Conservation (phyloP, 2,888 invertebrate species). For the Drosophila bunnanda region DNA sequence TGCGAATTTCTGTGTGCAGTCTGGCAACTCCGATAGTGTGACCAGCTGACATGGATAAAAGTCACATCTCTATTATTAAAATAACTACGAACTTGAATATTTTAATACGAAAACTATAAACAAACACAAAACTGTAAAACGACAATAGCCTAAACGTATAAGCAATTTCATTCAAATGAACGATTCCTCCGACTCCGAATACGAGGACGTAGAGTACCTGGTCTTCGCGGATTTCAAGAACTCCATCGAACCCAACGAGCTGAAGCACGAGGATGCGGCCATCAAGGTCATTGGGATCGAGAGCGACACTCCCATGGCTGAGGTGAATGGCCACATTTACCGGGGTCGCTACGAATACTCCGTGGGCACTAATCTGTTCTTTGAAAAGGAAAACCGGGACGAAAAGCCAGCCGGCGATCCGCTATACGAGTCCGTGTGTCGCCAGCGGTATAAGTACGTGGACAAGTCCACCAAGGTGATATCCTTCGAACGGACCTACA, state of each 20-base stretch:
- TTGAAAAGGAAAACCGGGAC: constrained; percentile 86
- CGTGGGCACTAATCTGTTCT: constrained; percentile 90
- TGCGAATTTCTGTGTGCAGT: too few relatives aligned
- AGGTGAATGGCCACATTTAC: constrained; percentile 89
- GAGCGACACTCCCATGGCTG: constrained; percentile 87
- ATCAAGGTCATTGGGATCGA: constrained; percentile 87
- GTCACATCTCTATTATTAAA: too few relatives aligned
- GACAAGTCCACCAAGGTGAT: constrained; percentile 89
- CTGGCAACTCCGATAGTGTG: too few relatives aligned
- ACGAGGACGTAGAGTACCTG: constrained; percentile 83
- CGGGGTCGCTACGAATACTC: constrained; percentile 89
- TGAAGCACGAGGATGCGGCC: constrained; percentile 73
- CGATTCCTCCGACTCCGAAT: constrained; percentile 82
- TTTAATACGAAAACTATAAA: background rate
- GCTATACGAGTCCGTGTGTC: constrained; percentile 87
- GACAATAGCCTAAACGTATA: background rate
- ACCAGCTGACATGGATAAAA: too few relatives aligned
- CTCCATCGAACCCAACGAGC: constrained; percentile 75
- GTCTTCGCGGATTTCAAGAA: constrained; percentile 84
- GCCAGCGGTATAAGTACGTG: constrained; percentile 86
- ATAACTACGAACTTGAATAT: too few relatives aligned
- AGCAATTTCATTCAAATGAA: constrained; percentile 55
- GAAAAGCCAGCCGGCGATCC: constrained; percentile 85
- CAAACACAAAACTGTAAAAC: background rate
- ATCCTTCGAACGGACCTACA: constrained; percentile 89